Base-by-base conservation (phyloP, 2,888 invertebrate species). In the Eupithecia subfuscata region DNA sequence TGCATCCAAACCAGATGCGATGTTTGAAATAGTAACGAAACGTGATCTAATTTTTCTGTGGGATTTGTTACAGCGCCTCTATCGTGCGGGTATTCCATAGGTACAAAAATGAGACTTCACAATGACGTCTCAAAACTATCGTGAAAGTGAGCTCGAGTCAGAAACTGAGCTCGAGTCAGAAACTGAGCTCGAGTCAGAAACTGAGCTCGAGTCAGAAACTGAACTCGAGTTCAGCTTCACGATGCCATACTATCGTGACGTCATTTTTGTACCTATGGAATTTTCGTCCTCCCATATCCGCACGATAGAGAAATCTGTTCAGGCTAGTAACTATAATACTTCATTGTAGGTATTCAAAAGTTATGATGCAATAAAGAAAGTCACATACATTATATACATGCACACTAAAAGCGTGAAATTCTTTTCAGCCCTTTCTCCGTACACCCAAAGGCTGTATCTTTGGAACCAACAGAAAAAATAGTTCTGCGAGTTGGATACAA, bases 401-500 rank as follows among this genome's bases (percentile, higher is more conserved):
- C 22, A 22, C 4, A n/a, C 11, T 22, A n/a, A 56, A 56, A 56
- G 2, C 11, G n/a, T 60, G 25, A 60, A 1, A 12, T 60, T 25
- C 1, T 37, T 69, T 87, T 48, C 84, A 95, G 95, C 77, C 95
- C 95, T 18, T 96, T 96, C 87, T 90, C 91, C 73, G 92, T 95
- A 11, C 86, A 91, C 72, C 96, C 96, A 1, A 88, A 90, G 76
- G 95, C 95, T 52, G 95, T 93, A 0, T 90, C 92, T 78, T 85
- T 96, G 68, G 89, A 89, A 45, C 91, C 95, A 8, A 89, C 92
- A 37, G 91, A 95, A 80, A 92, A 90, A 67, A 87, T 95, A 69
- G 93, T 95, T 80, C 83, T 96, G 0, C 93, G 86, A 77, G 85
- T 96, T n/a, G 85, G 85, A 37, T 96, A 96, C 81, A 93, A 93